phyloP scores from a whole-genome alignment of 2,113 vertebrate species.

The Mixornis gularis region DNA sequence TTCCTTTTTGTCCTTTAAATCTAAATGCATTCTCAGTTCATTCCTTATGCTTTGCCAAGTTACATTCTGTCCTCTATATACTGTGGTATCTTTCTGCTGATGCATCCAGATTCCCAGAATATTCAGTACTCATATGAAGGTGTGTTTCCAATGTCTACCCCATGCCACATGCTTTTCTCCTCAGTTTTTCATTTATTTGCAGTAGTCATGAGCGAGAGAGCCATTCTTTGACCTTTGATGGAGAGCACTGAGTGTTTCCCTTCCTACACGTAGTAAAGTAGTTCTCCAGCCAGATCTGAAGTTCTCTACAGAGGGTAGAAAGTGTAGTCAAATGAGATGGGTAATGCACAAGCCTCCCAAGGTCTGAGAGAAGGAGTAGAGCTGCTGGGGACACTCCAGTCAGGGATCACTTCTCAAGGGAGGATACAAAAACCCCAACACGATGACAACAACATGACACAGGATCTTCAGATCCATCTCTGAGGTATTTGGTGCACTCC shows the following conservation, averaged over 20 bases:
- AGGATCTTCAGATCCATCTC: not conserved
- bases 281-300: not conserved
- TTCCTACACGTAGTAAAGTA: not conserved
- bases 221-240: not conserved
- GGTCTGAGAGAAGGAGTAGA: not conserved
- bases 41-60: not conserved
- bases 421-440: not conserved
- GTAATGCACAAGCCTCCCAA: not conserved
- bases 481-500: not conserved
- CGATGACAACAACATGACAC: no score
- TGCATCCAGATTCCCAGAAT: not conserved
- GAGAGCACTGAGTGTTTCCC: not conserved
- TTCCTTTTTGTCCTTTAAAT: not conserved
- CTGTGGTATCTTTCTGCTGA: not conserved
- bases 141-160: not conserved
- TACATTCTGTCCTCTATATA: not conserved
- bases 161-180: not conserved
- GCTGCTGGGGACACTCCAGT: not conserved
- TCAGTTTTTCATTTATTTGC: not conserved
- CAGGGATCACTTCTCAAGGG: not conserved
- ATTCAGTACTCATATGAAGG: not conserved
- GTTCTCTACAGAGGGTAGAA: not conserved
- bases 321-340: no score
- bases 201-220: not conserved
- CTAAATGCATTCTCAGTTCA: not conserved